These are phyloP conservation scores for Saturnia pavonia DNA, from an alignment of 2,888 invertebrate genomes.

Conservation along the genomic window DNA sequence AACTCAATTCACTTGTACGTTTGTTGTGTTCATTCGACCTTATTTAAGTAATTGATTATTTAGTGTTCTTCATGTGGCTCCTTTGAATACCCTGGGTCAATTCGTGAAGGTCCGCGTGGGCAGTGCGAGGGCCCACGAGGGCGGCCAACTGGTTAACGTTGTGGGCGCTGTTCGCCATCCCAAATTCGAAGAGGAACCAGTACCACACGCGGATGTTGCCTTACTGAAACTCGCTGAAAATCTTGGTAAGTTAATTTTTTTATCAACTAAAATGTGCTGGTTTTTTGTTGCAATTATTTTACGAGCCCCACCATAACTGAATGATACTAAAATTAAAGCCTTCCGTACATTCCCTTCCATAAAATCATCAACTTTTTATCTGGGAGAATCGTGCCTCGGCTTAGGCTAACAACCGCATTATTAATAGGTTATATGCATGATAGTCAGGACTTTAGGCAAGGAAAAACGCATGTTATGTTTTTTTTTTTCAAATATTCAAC, in stretches of 20 bases:
- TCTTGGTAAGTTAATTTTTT: slow-evolving; percentile 45
- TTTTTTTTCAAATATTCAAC: too few species aligned
- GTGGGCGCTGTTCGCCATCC: slow-evolving; percentile 69
- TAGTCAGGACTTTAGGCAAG: too few species aligned
- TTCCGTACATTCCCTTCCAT: too few species aligned
- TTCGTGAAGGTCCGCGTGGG: slow-evolving; percentile 73
- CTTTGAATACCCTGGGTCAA: slow-evolving; percentile 56
- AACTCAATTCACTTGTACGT: background rate
- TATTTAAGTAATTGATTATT: background rate
- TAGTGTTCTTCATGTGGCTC: slow-evolving; percentile 72
- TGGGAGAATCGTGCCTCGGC: too few species aligned
- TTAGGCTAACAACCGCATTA: too few species aligned
- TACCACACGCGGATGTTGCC: slow-evolving; percentile 73
- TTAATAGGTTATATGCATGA: too few species aligned
- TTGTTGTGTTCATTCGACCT: background rate
- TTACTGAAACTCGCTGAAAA: slow-evolving; percentile 63
- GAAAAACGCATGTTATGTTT: too few species aligned
- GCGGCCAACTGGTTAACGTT: slow-evolving; percentile 61
- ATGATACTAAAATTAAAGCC: too few species aligned
- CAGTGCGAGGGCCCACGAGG: slow-evolving; percentile 59
- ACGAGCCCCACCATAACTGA: too few species aligned
- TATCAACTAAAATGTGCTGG: too few species aligned
- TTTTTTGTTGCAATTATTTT: too few species aligned
- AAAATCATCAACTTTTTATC: too few species aligned
- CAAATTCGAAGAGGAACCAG: slow-evolving; percentile 75